Conservation (phyloP, 2,888 invertebrate genomes). For the Steinernema hermaphroditum region DNA sequence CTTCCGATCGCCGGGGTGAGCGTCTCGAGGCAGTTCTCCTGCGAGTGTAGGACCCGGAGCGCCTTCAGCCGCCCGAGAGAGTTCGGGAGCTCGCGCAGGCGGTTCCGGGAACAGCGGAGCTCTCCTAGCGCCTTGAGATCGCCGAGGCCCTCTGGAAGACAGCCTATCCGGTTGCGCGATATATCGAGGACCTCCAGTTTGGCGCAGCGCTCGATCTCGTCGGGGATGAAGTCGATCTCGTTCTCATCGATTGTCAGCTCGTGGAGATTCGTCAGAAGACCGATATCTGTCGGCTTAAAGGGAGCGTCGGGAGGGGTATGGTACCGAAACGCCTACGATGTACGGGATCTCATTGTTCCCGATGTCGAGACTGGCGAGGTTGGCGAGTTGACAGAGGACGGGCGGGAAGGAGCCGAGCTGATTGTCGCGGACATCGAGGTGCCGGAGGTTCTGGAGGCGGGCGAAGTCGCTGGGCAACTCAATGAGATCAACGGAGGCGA, state of each 20-base stretch:
- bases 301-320: neutral
- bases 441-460: slow-evolving; percentile 84
- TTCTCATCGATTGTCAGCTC: slow-evolving; percentile 98
- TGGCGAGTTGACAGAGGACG: slow-evolving; percentile 83
- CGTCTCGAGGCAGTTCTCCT: slow-evolving; percentile 69
- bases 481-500: slow-evolving; percentile 96
- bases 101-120: slow-evolving; percentile 12
- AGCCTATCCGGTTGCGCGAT: slow-evolving; percentile 90
- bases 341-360: slow-evolving; percentile 98
- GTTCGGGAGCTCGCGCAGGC: neutral
- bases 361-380: slow-evolving; percentile 88
- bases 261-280: slow-evolving; percentile 85
- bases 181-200: slow-evolving; percentile 90
- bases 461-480: slow-evolving; percentile 94
- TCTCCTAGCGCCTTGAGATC: slow-evolving; percentile 80
- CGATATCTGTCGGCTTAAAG: slow-evolving; percentile 82
- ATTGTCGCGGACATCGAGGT: slow-evolving; percentile 91
- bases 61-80: slow-evolving; percentile 74
- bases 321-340: slow-evolving; percentile 74
- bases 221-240: slow-evolving; percentile 84
- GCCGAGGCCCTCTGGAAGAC: slow-evolving; percentile 90
- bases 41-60: slow-evolving; percentile 92
- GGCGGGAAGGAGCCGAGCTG: slow-evolving; percentile 88
- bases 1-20: slow-evolving; percentile 72
- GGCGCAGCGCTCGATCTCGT: slow-evolving; percentile 80